These are phyloP conservation scores for Pandion haliaetus DNA, from an alignment of 2,113 vertebrate species.

Conservation along the genomic window DNA sequence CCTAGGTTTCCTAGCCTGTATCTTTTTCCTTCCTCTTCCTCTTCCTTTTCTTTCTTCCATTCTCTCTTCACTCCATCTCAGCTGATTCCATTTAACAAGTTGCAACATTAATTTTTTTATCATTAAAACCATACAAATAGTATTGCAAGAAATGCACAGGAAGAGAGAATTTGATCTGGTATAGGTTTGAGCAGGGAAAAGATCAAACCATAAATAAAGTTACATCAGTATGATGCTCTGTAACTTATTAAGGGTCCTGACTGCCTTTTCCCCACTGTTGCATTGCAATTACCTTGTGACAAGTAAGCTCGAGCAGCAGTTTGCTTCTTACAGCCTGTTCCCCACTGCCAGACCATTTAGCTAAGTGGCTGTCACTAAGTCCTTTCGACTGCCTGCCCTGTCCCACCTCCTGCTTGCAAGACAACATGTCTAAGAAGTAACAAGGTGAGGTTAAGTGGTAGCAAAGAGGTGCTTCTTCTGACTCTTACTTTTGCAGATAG, in stretches of 20 bases:
- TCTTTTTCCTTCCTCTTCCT: background rate
- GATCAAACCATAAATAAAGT: fast-evolving
- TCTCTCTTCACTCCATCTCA: background rate
- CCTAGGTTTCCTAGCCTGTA: background rate
- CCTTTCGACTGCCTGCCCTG: background rate
- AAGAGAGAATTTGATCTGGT: background rate
- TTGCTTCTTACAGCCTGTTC: background rate
- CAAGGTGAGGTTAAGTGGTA: background rate
- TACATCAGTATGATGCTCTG: background rate
- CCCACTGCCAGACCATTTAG: background rate
- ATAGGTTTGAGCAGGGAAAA: background rate
- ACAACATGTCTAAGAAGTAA: background rate
- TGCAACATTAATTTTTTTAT: background rate
- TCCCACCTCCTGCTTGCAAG: background rate
- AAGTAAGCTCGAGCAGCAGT: background rate
- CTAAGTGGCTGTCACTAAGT: background rate
- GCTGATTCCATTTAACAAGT: background rate
- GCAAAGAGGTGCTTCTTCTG: background rate
- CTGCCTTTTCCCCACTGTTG: background rate
- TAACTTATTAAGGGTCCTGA: background rate
- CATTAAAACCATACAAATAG: background rate
- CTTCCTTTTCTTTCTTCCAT: background rate
- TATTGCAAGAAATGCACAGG: background rate
- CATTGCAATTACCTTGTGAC: fast-evolving
- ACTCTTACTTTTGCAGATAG: background rate